Percentiles rank a stretch among this genome's conserved stretches.
Conservation (phyloP, 2,797 vertebrate species). For the Avahi laniger region DNA sequence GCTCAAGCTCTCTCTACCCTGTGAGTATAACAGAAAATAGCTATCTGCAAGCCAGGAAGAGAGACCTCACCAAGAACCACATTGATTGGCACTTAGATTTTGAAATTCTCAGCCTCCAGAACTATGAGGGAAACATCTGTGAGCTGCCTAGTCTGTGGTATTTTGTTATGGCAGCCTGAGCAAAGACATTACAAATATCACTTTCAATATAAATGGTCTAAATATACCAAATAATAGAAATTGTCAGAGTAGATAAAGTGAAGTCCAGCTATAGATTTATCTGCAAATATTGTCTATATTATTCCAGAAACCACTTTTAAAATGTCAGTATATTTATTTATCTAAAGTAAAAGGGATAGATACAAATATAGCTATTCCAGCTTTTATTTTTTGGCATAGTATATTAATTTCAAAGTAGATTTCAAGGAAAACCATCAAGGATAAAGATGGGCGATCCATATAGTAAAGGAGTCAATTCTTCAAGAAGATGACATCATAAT, state of each 20-base stretch:
- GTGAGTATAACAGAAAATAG: too few relatives aligned
- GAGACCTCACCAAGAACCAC: too few relatives aligned
- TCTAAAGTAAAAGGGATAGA: neutral
- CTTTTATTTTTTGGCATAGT: too few relatives aligned
- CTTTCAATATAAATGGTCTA: neutral
- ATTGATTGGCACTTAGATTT: too few relatives aligned
- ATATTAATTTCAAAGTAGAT: neutral
- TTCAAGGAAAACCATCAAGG: neutral
- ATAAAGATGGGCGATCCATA: neutral
- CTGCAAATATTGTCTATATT: neutral
- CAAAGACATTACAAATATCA: neutral
- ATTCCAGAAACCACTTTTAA: neutral
- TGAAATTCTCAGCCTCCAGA: too few relatives aligned
- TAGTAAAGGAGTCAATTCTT: neutral
- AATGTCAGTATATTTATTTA: neutral
- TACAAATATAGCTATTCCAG: neutral
- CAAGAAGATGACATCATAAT: neutral
- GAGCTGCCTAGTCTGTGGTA: neutral
- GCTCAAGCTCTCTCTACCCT: too few relatives aligned
- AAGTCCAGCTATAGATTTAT: neutral
- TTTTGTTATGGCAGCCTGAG: neutral
- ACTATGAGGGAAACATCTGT: too few relatives aligned
- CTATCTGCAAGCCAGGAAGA: too few relatives aligned
- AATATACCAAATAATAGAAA: neutral
- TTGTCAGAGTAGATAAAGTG: neutral